phyloP scores from a whole-genome alignment of 2,888 invertebrate species.

The Mycalesis mineus region DNA sequence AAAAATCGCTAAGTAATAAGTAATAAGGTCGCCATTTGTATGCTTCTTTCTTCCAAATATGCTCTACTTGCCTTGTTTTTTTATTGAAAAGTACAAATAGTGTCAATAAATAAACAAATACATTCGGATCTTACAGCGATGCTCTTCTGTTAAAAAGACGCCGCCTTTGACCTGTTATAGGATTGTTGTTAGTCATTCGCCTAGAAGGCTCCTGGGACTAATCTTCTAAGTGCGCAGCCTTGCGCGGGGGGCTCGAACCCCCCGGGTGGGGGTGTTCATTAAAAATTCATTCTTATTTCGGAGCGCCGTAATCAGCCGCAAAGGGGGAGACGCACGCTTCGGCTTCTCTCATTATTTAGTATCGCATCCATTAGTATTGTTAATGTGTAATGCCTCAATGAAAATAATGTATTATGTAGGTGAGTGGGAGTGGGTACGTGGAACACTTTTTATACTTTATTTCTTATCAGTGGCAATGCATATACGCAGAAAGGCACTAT shows the following conservation, averaged over 20 bases:
- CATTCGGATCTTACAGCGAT: too few relatives aligned
- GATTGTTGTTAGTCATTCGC: slow-evolving; percentile 54
- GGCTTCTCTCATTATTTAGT: slow-evolving; percentile 56
- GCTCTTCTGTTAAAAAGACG: slow-evolving; percentile 24
- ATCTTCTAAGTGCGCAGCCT: slow-evolving; percentile 75
- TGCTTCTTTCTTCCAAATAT: too few relatives aligned
- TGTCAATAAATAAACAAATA: too few relatives aligned
- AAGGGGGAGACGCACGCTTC: slow-evolving; percentile 48
- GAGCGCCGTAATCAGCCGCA: slow-evolving; percentile 70
- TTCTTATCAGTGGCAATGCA: too few relatives aligned
- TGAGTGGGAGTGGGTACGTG: neutral
- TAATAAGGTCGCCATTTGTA: too few relatives aligned
- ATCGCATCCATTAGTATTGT: slow-evolving; percentile 31
- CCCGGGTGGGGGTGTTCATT: slow-evolving; percentile 57
- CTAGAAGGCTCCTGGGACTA: slow-evolving; percentile 69
- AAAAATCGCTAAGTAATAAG: too few relatives aligned
- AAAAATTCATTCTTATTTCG: slow-evolving; percentile 78
- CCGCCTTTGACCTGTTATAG: slow-evolving; percentile 35
- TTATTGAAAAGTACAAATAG: too few relatives aligned
- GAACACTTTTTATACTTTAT: neutral
- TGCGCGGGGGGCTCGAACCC: slow-evolving; percentile 40
- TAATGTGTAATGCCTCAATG: slow-evolving; percentile 20
- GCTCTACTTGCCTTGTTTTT: too few relatives aligned
- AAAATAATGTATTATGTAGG: slow-evolving; percentile 15
- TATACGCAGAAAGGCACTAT: too few relatives aligned